Evolutionary conservation across 2,113 vertebrate genomes (phyloP).

Genomic region (Dolichallabes microphthalmus): DNA sequence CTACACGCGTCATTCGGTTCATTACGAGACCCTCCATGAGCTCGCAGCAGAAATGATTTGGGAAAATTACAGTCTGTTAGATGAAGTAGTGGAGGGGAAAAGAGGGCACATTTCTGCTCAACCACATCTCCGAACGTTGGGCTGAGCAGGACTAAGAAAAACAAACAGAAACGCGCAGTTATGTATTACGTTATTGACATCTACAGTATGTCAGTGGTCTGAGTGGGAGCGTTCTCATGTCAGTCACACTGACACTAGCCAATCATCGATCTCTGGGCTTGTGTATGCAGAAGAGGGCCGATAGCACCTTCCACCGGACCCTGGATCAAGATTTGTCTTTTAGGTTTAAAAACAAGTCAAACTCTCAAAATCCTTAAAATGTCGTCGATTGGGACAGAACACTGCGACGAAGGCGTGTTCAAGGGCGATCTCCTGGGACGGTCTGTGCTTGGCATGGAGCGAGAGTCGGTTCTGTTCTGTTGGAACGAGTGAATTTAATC

Average conservation of each 20-base stretch:
- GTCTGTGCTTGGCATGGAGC: constrained; percentile 10
- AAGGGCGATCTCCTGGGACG: background rate
- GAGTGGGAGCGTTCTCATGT: background rate
- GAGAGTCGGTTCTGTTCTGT: background rate
- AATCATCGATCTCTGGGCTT: background rate
- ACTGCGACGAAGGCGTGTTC: background rate
- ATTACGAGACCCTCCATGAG: background rate
- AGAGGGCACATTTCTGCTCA: background rate
- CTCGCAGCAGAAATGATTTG: background rate
- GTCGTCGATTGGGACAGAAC: background rate
- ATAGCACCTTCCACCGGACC: background rate
- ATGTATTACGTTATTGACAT: too few species aligned
- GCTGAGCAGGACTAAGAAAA: background rate
- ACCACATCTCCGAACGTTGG: too few species aligned
- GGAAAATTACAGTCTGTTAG: background rate
- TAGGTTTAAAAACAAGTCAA: background rate
- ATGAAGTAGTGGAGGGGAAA: background rate
- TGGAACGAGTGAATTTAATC: constrained; percentile 21
- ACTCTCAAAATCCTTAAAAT: background rate
- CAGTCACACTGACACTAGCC: background rate
- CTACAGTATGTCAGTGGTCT: background rate
- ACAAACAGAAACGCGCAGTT: too few species aligned
- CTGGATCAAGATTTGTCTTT: background rate
- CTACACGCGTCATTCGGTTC: background rate
- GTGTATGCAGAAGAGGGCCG: background rate